Evolutionary conservation across 2,888 invertebrate species (phyloP), one percentile per base, ranked within the genome.

Genomic region (Leptura quadrifasciata): DNA sequence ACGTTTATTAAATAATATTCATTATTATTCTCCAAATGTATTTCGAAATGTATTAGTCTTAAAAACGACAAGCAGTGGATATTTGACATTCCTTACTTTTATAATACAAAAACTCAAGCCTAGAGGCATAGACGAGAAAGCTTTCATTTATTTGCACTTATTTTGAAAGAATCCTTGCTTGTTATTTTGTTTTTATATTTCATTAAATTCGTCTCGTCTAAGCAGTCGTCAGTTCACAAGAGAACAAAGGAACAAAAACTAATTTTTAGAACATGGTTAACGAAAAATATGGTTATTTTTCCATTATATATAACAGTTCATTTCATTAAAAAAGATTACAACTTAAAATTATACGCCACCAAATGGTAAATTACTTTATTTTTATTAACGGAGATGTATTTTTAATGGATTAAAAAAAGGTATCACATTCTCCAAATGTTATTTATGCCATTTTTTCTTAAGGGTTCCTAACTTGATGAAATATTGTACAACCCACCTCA

Each of bases 391-490:
- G 12, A 79, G 76, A 79, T 77, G 72, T 71, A 39, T 77, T 78
- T 75, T 74, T 78, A 78, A 80, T 76, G 57, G 72, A 55, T 47
- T 21, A 68, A 15, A 69, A 76, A 70, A 39, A 47, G 72, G 74
- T 58, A 65, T 72, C 64, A 54, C 73, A 77, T 79, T 60, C 52
- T 72, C 76, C 79, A 77, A 72, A 77, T 79, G 79, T 70, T 71
- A 67, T 24, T 60, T 20, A 12, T 12, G 75, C 47, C 72, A 75
- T 77, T 72, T 74, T 72, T 79, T 76, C 24, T 73, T 63, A 24
- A 65, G 17, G 65, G 52, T 24, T 52, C n/a, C 54, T 39, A 57
- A 72, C 68, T 58, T 70, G 76, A 74, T 76, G 79, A 77, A 76
- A 74, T 69, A 70, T 63, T 24, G 54, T 54, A 68, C 79, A 57